phyloP scores from a whole-genome alignment of 2,888 invertebrate species.

The Oscheius sp. region DNA sequence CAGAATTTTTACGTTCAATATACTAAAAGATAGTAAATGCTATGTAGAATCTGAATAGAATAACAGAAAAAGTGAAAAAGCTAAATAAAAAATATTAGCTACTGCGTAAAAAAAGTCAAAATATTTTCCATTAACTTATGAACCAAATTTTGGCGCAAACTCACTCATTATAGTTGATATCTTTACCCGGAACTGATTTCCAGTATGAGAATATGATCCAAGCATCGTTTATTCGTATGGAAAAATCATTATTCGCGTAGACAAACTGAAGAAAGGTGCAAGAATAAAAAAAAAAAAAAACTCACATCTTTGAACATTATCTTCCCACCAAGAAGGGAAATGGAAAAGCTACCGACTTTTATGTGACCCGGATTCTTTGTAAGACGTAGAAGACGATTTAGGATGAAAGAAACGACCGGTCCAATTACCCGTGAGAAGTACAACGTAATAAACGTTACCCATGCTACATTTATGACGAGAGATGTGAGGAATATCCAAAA shows the following conservation, averaged over 20 bases:
- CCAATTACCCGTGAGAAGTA: slow-evolving; percentile 61
- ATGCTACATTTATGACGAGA: slow-evolving; percentile 49
- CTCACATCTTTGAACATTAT: slow-evolving; percentile 89
- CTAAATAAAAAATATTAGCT: background rate
- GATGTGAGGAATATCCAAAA: slow-evolving; percentile 40
- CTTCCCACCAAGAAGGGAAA: slow-evolving; percentile 95
- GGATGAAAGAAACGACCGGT: slow-evolving; percentile 49
- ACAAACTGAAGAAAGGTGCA: slow-evolving; percentile 76
- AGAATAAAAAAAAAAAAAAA: background rate
- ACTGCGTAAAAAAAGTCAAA: background rate
- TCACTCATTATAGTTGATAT: slow-evolving; percentile 35
- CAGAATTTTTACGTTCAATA: no score
- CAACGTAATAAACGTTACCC: slow-evolving; percentile 57
- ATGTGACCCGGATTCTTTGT: slow-evolving; percentile 49
- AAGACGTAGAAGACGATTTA: slow-evolving; percentile 52
- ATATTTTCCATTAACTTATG: slow-evolving; percentile 16
- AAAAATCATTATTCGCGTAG: slow-evolving; percentile 91
- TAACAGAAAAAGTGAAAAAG: background rate
- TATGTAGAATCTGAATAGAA: no score
- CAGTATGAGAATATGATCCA: slow-evolving; percentile 98
- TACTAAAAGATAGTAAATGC: no score
- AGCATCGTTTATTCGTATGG: slow-evolving; percentile 91
- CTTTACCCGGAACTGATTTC: slow-evolving; percentile 79
- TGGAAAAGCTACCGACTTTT: slow-evolving; percentile 84
- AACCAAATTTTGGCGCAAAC: no score